Evolutionary conservation across 2,797 vertebrate species (phyloP).

Genomic region (Chloroceryle inda): DNA sequence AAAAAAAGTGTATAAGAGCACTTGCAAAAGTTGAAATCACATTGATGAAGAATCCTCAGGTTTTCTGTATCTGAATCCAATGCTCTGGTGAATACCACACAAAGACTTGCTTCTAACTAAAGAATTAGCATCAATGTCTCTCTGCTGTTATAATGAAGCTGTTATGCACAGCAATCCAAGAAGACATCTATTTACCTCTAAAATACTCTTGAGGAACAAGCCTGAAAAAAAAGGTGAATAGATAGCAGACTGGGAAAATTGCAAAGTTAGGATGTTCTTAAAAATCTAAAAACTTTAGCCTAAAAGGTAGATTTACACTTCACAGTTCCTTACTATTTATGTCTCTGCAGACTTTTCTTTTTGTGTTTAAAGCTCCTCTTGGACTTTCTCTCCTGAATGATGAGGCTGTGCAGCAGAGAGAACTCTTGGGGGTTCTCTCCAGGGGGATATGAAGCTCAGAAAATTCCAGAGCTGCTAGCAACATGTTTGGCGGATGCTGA

Average conservation of each 20-base stretch:
- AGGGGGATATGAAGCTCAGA: neutral
- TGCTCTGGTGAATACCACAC: neutral
- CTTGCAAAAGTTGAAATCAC: neutral
- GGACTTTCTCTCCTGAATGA: accelerated
- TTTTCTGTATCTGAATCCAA: neutral
- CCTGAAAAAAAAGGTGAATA: neutral
- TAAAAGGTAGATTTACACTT: neutral
- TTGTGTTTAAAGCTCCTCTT: neutral
- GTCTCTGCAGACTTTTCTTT: neutral
- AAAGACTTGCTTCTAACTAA: neutral
- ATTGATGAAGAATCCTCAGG: neutral
- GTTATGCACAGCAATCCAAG: neutral
- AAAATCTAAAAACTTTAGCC: neutral
- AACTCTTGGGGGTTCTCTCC: neutral
- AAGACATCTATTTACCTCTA: neutral
- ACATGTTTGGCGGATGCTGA: neutral
- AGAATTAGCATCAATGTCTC: neutral
- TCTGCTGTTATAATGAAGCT: neutral
- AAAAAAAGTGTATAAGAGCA: neutral
- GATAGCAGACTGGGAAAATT: neutral
- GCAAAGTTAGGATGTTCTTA: neutral
- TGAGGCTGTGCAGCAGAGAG: neutral
- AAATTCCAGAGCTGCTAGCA: neutral
- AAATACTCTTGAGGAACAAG: neutral
- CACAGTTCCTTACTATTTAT: neutral